Conservation (phyloP, 2,888 invertebrate genomes). For the Thymelicus lineola region DNA sequence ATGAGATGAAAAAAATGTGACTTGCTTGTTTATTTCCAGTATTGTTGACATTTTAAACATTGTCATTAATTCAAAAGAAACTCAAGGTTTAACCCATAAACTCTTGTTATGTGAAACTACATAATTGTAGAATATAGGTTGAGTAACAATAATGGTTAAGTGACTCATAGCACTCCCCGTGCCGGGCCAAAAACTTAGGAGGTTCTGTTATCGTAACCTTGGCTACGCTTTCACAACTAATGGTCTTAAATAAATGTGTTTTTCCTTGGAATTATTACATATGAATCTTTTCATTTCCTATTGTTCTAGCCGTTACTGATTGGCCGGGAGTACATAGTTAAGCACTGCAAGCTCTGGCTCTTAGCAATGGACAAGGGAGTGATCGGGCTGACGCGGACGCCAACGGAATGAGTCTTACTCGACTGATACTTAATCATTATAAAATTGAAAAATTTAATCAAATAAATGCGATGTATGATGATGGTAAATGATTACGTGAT, state of each 20-base stretch:
- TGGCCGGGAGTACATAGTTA: no score
- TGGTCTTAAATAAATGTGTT: slow-evolving; percentile 5
- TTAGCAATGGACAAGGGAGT: no score
- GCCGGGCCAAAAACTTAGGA: neutral
- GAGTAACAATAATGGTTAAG: slow-evolving; percentile 1
- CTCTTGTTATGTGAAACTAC: neutral
- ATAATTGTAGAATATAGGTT: neutral
- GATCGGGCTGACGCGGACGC: no score
- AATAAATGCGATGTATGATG: no score
- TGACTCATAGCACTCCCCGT: slow-evolving; percentile 17
- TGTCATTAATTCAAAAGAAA: neutral
- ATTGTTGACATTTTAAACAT: neutral
- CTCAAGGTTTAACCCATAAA: neutral
- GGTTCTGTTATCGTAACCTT: slow-evolving; percentile 7
- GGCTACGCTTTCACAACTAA: slow-evolving; percentile 20
- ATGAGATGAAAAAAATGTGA: neutral
- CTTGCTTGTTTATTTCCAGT: neutral
- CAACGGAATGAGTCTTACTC: no score
- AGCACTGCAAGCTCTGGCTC: no score
- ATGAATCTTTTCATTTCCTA: neutral
- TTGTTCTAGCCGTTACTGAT: no score
- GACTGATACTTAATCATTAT: no score
- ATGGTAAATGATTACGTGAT: no score
- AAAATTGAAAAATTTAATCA: no score
- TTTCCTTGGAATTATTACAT: neutral